Base-by-base conservation (phyloP, 2,888 invertebrate genomes). In the Hartigia nigra region DNA sequence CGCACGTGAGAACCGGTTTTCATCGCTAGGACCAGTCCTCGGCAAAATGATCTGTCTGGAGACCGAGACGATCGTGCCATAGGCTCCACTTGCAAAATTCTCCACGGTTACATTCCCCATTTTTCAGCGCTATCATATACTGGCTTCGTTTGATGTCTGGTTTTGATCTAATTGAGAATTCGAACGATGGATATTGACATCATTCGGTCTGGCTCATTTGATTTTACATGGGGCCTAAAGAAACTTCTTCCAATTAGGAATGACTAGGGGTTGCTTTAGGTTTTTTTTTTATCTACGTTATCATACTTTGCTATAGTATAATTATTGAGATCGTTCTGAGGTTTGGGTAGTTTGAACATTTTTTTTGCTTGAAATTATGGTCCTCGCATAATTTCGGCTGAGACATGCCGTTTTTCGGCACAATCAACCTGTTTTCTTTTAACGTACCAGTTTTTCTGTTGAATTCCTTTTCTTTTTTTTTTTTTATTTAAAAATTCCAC, bases 21-120 rank as follows among this genome's bases (percentile, higher is more conserved):
- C 55, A 55, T 55, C 55, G 55, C 23, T 55, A 23, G 55, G 55
- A 55, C 55, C 55, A 55, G 55, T 55, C 86, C 86, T 87, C 85
- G 84, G 84, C 87, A 79, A 86, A 88, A 87, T 85, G 86, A 87
- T 88, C 85, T 84, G 88, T 88, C 88, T 87, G 87, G 87, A 82
- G 84, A 81, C 80, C 82, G 82, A 76, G 79, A 78, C 81, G 80
- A 79, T 78, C 78, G 75, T 75, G 36, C 35, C n/a, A 35, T 81
- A 76, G 55, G 70, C 79, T 79, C 79, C 78, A 76, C 77, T 84
- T 80, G 78, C 75, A 77, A 77, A 78, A 75, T 77, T 75, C 35
- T 80, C 78, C 81, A 55, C 55, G 55, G 55, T 55, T 55, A 55
- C 55, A 55, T 55, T 55, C 55, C 55, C 55, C 55, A 23, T 55